A percentile compares a stretch with the other conserved stretches of the same genome.
phyloP scores from a whole-genome alignment of 2,888 invertebrate genomes.

The Brachyopa scutellaris region DNA sequence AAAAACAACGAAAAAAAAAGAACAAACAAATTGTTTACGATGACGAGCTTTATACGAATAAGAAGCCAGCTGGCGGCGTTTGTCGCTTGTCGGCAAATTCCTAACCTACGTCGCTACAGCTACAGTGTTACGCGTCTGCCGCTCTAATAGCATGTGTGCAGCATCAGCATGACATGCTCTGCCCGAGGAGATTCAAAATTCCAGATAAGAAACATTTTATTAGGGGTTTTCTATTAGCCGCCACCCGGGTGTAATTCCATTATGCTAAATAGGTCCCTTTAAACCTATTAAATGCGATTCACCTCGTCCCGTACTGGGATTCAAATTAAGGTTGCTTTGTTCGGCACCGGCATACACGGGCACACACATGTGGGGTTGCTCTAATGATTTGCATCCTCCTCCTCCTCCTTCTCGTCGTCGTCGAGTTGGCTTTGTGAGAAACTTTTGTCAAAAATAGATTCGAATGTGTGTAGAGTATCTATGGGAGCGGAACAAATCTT shows the following conservation, averaged over 20 bases:
- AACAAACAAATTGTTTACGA: constrained; percentile 54
- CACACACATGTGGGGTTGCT: constrained; percentile 31
- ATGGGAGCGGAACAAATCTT: constrained; percentile 63
- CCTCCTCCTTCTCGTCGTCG: too few relatives aligned
- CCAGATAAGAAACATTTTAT: constrained; percentile 65
- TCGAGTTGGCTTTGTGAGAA: constrained; percentile 40
- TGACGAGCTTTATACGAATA: constrained; percentile 13
- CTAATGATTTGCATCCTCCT: constrained; percentile 64
- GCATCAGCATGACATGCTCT: constrained; percentile 36
- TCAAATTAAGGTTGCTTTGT: constrained; percentile 67
- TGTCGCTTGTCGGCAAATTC: background rate
- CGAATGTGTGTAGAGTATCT: constrained; percentile 51
- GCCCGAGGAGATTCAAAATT: constrained; percentile 50
- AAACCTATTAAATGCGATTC: constrained; percentile 72
- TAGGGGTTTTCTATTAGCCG: constrained; percentile 72
- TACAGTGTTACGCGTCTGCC: constrained; percentile 48
- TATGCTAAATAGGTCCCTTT: constrained; percentile 73
- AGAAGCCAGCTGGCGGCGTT: constrained; percentile 8
- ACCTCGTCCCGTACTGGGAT: constrained; percentile 51
- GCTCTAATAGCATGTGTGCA: constrained; percentile 45
- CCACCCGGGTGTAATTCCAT: constrained; percentile 69
- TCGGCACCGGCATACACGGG: constrained; percentile 9
- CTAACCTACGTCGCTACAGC: background rate
- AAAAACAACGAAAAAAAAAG: background rate
- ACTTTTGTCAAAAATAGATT: constrained; percentile 66